Percentiles rank a stretch among this genome's conserved stretches.
phyloP scores from a whole-genome alignment of 2,888 invertebrate genomes.

The Philhelius pedissequus region DNA sequence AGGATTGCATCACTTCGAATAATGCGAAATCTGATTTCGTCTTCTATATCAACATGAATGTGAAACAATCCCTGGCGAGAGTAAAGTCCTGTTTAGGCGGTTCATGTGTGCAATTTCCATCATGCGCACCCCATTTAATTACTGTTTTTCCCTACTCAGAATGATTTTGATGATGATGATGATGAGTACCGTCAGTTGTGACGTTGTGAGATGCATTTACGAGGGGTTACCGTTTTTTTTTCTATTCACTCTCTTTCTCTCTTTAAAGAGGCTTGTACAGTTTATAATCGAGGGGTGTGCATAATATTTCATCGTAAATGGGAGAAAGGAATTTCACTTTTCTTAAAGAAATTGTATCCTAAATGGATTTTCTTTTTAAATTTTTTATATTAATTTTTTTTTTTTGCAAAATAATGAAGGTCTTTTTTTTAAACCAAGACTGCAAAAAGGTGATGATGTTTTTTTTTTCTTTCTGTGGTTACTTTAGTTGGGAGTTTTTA shows the following conservation, averaged over 20 bases:
- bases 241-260: not conserved
- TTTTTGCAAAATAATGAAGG: not conserved
- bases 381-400: not conserved
- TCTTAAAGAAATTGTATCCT: slow-evolving; percentile 13
- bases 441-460: slow-evolving; percentile 48
- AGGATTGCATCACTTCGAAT: slow-evolving; percentile 34
- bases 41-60: not conserved
- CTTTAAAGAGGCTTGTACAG: slow-evolving; percentile 41
- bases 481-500: slow-evolving; percentile 38
- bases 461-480: slow-evolving; percentile 43
- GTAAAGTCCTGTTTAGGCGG: slow-evolving; percentile 6
- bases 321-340: slow-evolving; percentile 20
- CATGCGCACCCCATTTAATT: slow-evolving; percentile 60
- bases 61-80: not conserved
- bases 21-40: slow-evolving; percentile 10
- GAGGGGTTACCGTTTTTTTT: slow-evolving; percentile 35
- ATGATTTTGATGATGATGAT: slow-evolving; percentile 32
- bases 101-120: not conserved
- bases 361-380: not conserved
- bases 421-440: not conserved
- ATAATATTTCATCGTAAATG: slow-evolving; percentile 25
- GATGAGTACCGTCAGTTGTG: slow-evolving; percentile 51
- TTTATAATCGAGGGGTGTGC: slow-evolving; percentile 51
- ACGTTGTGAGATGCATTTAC: slow-evolving; percentile 50
- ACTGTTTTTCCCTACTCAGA: slow-evolving; percentile 26